These are phyloP conservation scores for Pyrrhosoma nymphula DNA, from an alignment of 2,888 invertebrate genomes.

Conservation along the genomic window DNA sequence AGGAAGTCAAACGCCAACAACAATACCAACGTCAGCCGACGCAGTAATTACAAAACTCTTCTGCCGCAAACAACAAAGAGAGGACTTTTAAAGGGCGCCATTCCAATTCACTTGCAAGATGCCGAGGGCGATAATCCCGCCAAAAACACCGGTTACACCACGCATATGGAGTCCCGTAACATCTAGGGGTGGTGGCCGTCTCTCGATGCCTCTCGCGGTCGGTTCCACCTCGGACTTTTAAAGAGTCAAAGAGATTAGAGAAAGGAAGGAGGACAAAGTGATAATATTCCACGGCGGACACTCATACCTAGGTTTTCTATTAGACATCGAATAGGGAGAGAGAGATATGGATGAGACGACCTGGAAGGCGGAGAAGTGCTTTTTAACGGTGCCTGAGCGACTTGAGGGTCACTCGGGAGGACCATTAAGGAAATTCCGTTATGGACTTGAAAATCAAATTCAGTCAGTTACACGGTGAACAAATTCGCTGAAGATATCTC, in stretches of 20 bases:
- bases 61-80: neutral
- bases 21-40: too few relatives aligned
- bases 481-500: neutral
- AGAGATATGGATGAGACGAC: neutral
- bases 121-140: neutral
- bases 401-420: slow-evolving; percentile 4
- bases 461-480: neutral
- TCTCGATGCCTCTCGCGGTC: neutral
- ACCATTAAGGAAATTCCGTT: slow-evolving; percentile 1
- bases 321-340: neutral
- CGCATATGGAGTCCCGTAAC: neutral
- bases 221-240: neutral
- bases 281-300: neutral
- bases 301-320: neutral
- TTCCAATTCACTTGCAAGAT: neutral
- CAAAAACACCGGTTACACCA: neutral
- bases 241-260: neutral
- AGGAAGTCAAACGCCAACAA: too few relatives aligned
- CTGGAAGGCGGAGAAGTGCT: neutral
- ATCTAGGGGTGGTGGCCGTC: too few relatives aligned
- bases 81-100: neutral
- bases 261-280: neutral
- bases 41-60: neutral
- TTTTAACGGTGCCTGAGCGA: neutral
- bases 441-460: neutral